phyloP scores from a whole-genome alignment of 2,797 vertebrate species.

The Sebastes nivosus region DNA sequence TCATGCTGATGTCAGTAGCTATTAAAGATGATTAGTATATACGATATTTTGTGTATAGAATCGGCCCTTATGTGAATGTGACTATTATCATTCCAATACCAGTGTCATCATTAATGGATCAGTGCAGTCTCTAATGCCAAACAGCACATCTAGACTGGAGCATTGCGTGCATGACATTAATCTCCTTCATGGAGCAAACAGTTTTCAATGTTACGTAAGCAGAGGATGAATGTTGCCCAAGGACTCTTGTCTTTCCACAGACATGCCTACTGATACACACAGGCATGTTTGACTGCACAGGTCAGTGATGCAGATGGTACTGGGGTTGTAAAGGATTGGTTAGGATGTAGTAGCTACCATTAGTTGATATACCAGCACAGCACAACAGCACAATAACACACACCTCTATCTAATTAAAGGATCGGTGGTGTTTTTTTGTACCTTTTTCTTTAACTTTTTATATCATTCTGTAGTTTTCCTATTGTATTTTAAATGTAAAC shows the following conservation, averaged over 20 bases:
- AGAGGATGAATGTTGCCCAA: conserved; percentile 44
- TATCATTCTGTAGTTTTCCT: no score
- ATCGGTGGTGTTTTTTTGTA: no score
- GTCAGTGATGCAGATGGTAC: background rate
- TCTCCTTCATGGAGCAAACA: conserved; percentile 29
- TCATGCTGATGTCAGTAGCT: background rate
- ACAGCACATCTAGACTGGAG: background rate
- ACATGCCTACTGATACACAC: conserved; percentile 3
- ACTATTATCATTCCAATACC: background rate
- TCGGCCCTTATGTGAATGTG: background rate
- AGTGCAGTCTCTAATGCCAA: conserved; percentile 1
- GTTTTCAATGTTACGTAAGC: conserved; percentile 56
- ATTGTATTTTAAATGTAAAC: no score
- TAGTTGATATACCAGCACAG: background rate
- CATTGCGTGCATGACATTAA: conserved; percentile 39
- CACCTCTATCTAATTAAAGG: background rate
- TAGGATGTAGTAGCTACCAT: background rate
- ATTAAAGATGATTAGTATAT: background rate
- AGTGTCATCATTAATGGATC: background rate
- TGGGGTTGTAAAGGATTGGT: background rate
- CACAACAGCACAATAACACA: background rate
- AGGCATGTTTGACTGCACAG: background rate
- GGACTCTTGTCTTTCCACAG: conserved; percentile 24
- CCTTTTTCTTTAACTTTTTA: no score
- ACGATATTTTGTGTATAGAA: background rate